Evolutionary conservation across 92 coral and sea anemone species (phyloP).

Genomic region (Palythoa grandiflora): DNA sequence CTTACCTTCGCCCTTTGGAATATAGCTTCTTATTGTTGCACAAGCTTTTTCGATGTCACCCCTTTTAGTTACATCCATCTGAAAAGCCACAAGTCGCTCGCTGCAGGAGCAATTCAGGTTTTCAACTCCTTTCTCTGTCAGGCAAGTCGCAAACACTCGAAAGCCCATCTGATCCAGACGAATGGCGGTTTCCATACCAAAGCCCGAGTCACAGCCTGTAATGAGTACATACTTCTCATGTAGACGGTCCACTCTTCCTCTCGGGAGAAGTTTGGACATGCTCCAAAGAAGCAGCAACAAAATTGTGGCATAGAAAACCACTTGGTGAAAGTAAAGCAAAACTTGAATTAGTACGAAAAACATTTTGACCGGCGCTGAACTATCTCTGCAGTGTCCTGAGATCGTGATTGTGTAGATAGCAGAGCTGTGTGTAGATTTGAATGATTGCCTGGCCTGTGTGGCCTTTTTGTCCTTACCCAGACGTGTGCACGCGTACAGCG

Average conservation of each 20-base stretch:
- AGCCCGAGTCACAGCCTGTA: conserved; percentile 71
- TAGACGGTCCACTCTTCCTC: neutral
- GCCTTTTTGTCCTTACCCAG: neutral
- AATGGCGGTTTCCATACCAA: conserved; percentile 57
- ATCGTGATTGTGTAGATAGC: neutral
- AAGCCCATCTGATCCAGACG: conserved; percentile 57
- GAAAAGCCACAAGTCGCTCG: conserved; percentile 47
- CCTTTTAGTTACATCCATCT: conserved; percentile 52
- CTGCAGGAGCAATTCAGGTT: conserved; percentile 46
- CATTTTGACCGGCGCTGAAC: neutral
- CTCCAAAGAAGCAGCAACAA: neutral
- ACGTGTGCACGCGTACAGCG: neutral
- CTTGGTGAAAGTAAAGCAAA: conserved; percentile 20
- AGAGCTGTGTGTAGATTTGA: neutral
- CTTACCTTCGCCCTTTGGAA: neutral
- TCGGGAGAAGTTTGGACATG: conserved; percentile 13
- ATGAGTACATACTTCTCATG: conserved; percentile 40
- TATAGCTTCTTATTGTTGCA: conserved; percentile 28
- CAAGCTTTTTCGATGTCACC: conserved; percentile 46
- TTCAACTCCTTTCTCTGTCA: conserved; percentile 42
- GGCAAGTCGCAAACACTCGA: conserved; percentile 58
- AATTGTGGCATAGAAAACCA: conserved; percentile 23
- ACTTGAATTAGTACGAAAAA: conserved; percentile 20
- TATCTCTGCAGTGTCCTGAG: neutral
- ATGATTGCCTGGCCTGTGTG: neutral